These are phyloP conservation scores for Crotalus helleri DNA, from an alignment of 2,113 vertebrate genomes.

Conservation along the genomic window DNA sequence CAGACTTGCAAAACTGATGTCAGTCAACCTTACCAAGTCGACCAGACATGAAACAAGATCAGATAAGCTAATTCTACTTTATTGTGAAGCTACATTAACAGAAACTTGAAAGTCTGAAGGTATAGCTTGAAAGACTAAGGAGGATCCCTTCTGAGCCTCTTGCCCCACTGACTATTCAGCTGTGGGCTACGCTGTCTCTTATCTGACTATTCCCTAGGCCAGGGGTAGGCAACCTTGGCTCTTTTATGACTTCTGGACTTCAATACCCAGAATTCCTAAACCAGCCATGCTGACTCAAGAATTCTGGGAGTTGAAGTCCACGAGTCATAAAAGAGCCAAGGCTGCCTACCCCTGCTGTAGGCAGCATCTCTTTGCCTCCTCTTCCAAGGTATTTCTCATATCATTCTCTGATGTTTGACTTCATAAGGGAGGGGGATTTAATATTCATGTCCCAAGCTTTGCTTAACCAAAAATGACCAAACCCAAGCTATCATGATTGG, in stretches of 20 bases:
- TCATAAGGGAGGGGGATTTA: background rate
- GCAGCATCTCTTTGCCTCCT: background rate
- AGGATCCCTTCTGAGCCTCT: background rate
- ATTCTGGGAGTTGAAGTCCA: no score
- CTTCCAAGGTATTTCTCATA: background rate
- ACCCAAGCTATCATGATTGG: background rate
- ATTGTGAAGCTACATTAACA: background rate
- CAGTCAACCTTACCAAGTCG: background rate
- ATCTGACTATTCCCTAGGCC: background rate
- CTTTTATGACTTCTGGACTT: no score
- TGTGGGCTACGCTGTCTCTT: background rate
- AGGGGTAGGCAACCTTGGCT: no score
- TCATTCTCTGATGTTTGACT: background rate
- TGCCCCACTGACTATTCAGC: background rate
- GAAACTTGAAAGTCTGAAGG: background rate
- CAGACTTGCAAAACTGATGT: background rate
- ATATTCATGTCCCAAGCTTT: background rate
- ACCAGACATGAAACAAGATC: background rate
- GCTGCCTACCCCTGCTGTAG: background rate
- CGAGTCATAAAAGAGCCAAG: no score
- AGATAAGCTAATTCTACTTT: background rate
- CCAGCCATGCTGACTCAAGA: no score
- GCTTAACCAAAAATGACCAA: background rate
- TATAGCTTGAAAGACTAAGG: background rate
- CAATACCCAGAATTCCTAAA: no score